These are phyloP conservation scores for Nebria brevicollis DNA, from an alignment of 2,888 invertebrate species.

Conservation along the genomic window DNA sequence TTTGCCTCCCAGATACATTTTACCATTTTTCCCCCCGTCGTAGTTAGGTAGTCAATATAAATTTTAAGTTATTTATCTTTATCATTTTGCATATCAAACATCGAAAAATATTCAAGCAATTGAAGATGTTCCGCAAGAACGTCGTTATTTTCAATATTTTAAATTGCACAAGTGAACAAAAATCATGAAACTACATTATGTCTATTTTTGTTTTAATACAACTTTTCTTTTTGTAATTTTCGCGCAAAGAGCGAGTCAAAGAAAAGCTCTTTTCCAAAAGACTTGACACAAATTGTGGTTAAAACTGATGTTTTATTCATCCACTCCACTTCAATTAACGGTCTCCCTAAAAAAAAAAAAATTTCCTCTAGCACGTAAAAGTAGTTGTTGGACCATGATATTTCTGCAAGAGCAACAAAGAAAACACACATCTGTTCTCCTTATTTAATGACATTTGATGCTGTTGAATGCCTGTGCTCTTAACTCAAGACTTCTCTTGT, in stretches of 20 bases:
- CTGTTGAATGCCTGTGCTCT: slow-evolving; percentile 1
- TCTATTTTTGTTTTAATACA: too few relatives aligned
- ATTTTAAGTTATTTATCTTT: too few relatives aligned
- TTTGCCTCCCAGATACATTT: not conserved
- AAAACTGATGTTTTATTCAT: slow-evolving; percentile 46
- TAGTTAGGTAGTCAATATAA: not conserved
- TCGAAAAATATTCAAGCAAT: too few relatives aligned
- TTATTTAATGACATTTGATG: slow-evolving; percentile 10
- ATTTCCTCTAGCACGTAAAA: not conserved
- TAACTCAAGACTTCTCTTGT: slow-evolving; percentile 7
- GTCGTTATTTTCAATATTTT: too few relatives aligned
- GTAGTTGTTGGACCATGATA: not conserved
- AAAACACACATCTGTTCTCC: not conserved
- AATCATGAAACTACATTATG: too few relatives aligned
- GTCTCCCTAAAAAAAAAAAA: slow-evolving; percentile 11
- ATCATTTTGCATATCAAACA: too few relatives aligned
- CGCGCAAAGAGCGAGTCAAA: not conserved
- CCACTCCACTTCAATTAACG: slow-evolving; percentile 41
- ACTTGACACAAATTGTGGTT: slow-evolving; percentile 34
- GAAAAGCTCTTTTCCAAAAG: slow-evolving; percentile 35
- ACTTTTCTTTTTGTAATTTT: too few relatives aligned
- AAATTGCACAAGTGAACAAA: too few relatives aligned
- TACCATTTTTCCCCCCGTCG: not conserved
- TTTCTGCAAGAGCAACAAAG: not conserved
- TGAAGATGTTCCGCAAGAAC: too few relatives aligned